These are phyloP conservation scores for Cerceris ruficornis DNA, from an alignment of 2,888 invertebrate species.

Conservation along the genomic window DNA sequence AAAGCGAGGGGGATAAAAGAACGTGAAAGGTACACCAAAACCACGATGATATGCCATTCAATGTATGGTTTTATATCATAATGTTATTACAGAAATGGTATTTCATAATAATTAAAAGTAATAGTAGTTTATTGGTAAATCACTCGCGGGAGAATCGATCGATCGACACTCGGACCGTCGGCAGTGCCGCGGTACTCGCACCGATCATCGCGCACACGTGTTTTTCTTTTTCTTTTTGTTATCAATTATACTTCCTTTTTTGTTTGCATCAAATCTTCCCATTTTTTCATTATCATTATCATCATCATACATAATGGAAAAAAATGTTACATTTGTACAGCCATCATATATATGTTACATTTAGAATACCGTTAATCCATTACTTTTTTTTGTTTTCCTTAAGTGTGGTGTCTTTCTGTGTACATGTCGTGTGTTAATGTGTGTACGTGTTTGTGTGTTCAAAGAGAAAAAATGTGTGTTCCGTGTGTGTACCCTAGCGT, in stretches of 20 bases:
- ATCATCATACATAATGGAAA: slow-evolving; percentile 80
- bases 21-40: slow-evolving; percentile 24
- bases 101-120: slow-evolving; percentile 85
- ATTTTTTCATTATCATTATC: slow-evolving; percentile 67
- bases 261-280: slow-evolving; percentile 67
- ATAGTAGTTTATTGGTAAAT: slow-evolving; percentile 85
- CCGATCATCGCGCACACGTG: slow-evolving; percentile 71
- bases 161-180: slow-evolving; percentile 65
- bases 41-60: slow-evolving; percentile 74
- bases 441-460: slow-evolving; percentile 30
- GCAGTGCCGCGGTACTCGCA: slow-evolving; percentile 20
- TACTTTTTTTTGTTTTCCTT: slow-evolving; percentile 70
- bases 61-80: slow-evolving; percentile 81
- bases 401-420: slow-evolving; percentile 41
- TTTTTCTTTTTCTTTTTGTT: slow-evolving; percentile 55
- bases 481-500: slow-evolving; percentile 59
- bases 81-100: slow-evolving; percentile 87
- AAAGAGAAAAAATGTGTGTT: slow-evolving; percentile 1
- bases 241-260: slow-evolving; percentile 59
- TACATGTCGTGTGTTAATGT: background rate
- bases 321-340: slow-evolving; percentile 83
- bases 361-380: slow-evolving; percentile 79
- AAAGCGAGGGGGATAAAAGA: no score
- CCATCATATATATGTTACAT: slow-evolving; percentile 82
- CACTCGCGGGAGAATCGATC: slow-evolving; percentile 74